A percentile compares a stretch with the other conserved stretches of the same genome.
Evolutionary conservation across 2,797 vertebrate species (phyloP).

Genomic region (Dermochelys coriacea): DNA sequence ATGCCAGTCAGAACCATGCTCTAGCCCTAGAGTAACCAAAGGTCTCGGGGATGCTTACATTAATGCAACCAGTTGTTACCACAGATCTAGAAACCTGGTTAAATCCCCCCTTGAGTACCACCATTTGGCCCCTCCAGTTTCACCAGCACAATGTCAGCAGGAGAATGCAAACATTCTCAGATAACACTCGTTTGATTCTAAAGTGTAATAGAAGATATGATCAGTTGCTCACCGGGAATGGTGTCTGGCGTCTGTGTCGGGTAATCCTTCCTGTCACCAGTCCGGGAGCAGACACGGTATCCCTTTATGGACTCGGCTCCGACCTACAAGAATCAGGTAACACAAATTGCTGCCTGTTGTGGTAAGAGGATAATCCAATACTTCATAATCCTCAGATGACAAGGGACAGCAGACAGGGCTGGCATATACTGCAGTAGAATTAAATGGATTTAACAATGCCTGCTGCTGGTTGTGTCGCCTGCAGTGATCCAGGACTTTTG

Average conservation of each 20-base stretch:
- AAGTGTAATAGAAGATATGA: not conserved
- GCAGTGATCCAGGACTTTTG: conserved; percentile 14
- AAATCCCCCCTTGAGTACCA: not conserved
- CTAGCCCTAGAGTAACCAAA: rapidly evolving
- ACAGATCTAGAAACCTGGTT: not conserved
- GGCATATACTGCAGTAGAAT: not conserved
- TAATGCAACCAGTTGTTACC: not conserved
- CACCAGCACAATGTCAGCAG: not conserved
- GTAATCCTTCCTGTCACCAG: not conserved
- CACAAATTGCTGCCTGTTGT: not conserved
- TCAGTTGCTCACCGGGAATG: conserved; percentile 46
- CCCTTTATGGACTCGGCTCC: conserved; percentile 24
- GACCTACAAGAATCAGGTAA: conserved; percentile 63
- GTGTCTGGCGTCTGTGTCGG: not conserved
- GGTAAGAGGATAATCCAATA: conserved; percentile 36
- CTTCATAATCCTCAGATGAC: conserved; percentile 11
- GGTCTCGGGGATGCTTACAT: rapidly evolving
- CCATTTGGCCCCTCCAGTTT: rapidly evolving
- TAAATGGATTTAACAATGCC: conserved; percentile 8
- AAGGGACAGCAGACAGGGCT: not conserved
- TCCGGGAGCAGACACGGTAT: not conserved
- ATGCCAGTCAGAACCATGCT: not conserved
- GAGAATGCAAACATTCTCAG: not conserved
- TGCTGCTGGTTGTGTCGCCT: not conserved
- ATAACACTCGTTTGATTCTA: rapidly evolving